Evolutionary conservation across 37 sponge, comb jelly and placozoan genomes (phyloP), one percentile per base, ranked within the genome.

Genomic region (Aplysina aerophoba): DNA sequence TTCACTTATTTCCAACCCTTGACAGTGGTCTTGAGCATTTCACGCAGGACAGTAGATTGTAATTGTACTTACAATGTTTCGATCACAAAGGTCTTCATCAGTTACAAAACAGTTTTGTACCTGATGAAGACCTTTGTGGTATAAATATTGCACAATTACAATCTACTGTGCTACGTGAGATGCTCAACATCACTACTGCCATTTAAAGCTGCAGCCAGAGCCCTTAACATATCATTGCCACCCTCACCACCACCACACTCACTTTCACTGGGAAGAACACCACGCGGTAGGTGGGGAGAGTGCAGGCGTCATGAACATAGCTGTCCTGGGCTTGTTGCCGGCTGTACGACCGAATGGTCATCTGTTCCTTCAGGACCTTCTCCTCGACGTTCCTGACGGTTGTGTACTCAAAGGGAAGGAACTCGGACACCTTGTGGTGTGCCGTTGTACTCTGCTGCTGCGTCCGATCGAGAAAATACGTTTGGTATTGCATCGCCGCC

Each of bases 401-500:
- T 28, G 88, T 31, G 53, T 87, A 90, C 80, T 93, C 94, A 40
- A 86, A 64, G 1, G 94, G 94, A 0, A 93, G 83, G 61, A 93
- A 93, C 72, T 93, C 91, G 28, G 83, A 80, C 16, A 91, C 86
- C 36, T 87, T 93, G 78, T 15, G 37, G 55, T 54, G 72, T 27
- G 59, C 57, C 30, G 59, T 40, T 16, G 81, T 82, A 41, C 78
- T 75, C 82, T 90, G 34, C n/a, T 84, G 61, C 33, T 77, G 88
- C n/a, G 88, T 90, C 33, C 94, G 81, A 65, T 90, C 91, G 53
- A 90, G 91, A 80, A 93, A 88, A 81, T 93, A 93, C 22, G 91
- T 88, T 69, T 93, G 94, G 85, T 93, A 90, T 62, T 93, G 94
- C 39, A 93, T 59, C 21, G 94, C 94, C 12, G 94, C 91, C 60